Evolutionary conservation across 1,140 invertebrate genomes (phyloP), one percentile per base, ranked within the genome.

Genomic region (Parapsyche elsis): DNA sequence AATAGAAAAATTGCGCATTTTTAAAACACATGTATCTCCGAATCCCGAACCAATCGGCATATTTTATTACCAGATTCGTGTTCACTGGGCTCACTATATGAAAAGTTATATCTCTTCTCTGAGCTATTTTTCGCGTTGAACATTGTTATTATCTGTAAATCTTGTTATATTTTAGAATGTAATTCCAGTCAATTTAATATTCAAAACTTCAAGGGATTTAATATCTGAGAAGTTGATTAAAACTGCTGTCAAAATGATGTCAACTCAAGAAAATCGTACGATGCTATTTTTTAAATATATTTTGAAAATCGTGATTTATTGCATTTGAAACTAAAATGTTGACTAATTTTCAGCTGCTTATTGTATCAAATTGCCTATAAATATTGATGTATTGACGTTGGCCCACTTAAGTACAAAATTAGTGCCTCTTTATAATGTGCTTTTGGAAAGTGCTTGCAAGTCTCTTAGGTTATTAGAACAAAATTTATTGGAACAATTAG

Each of bases 361-460:
- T 84, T 88, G 86, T 81, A 88, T 90, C 71, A 90, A 90, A 83
- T 91, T 94, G 83, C 89, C 91, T 9, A 84, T 94, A 23, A 88
- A 91, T 84, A 87, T 95, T 59, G 94, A 96, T 86, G 90, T 92
- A 5, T 85, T 96, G 81, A 92, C 93, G 0, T 90, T 95, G 82
- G 91, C 95, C 0, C 91, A 92, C 80, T 87, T 89, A 53, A 92
- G 90, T 81, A 91, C 92, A 9, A 92, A 90, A 84, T 84, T 92
- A 19, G 86, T 88, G 79, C 90, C 92, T 19, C 84, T 95, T 0
- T 94, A 94, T 85, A 92, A 92, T 83, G 91, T 94, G 80, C 87
- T 95, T 7, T 92, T 95, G 5, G 93, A 94, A 86, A 92, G 93
- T 80, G 90, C 93, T 64, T 93, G 93, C 84, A 88, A 93, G 46